These are phyloP conservation scores for Hemaris fuciformis DNA, from an alignment of 2,888 invertebrate genomes.

Conservation along the genomic window DNA sequence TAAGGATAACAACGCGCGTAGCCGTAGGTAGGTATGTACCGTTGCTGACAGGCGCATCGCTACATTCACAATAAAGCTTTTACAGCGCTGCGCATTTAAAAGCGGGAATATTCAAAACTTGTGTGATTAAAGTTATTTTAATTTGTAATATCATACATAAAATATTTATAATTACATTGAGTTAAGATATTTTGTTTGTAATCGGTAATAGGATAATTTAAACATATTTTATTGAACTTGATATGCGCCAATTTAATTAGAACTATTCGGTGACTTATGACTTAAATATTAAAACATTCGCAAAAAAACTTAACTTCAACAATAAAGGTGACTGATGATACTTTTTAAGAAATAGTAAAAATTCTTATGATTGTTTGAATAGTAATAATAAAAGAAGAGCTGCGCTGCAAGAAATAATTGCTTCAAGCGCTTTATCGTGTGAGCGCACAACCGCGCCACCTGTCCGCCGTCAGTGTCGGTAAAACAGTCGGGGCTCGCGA, in stretches of 20 bases:
- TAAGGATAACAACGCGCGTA: neutral
- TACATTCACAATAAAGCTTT: neutral
- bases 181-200: neutral
- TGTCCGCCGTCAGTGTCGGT: conserved; percentile 53
- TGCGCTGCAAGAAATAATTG: neutral
- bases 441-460: conserved; percentile 54
- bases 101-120: neutral
- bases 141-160: neutral
- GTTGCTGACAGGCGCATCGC: conserved; percentile 2
- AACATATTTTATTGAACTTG: neutral
- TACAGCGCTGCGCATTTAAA: neutral
- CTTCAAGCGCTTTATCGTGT: conserved; percentile 32
- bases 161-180: neutral
- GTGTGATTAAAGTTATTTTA: neutral
- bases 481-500: conserved; percentile 33
- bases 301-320: neutral
- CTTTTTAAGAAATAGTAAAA: neutral
- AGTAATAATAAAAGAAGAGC: neutral
- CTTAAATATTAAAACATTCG: neutral
- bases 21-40: neutral
- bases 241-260: neutral
- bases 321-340: neutral
- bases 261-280: neutral
- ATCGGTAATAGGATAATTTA: neutral
- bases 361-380: neutral